phyloP scores from a whole-genome alignment of 2,888 invertebrate species.

The Oxycera nigricornis region DNA sequence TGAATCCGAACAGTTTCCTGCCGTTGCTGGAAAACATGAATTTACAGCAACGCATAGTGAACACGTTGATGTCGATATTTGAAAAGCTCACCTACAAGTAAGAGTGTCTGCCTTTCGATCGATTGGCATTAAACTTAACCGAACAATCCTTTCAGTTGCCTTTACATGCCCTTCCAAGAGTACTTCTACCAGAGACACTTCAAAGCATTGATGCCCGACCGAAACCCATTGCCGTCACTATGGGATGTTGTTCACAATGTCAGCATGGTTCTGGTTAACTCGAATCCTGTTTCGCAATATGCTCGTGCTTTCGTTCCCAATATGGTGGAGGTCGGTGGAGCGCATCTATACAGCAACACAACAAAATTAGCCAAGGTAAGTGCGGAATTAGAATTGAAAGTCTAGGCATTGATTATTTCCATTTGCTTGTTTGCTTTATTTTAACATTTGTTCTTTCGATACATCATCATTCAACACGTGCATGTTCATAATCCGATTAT shows the following conservation, averaged over 20 bases:
- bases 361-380: conserved; percentile 36
- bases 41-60: conserved; percentile 60
- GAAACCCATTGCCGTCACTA: conserved; percentile 54
- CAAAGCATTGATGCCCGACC: conserved; percentile 50
- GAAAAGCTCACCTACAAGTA: conserved; percentile 60
- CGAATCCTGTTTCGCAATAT: conserved; percentile 59
- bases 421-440: neutral
- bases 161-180: conserved; percentile 60
- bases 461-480: neutral
- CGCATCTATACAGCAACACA: conserved; percentile 51
- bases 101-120: neutral
- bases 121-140: neutral
- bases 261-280: conserved; percentile 59
- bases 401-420: neutral
- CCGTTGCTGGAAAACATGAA: conserved; percentile 62
- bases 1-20: conserved; percentile 62
- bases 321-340: conserved; percentile 58
- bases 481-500: too few species aligned
- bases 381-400: neutral
- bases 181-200: conserved; percentile 58
- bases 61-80: conserved; percentile 60
- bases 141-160: conserved; percentile 52
- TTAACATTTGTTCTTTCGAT: neutral
- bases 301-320: conserved; percentile 59
- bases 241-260: conserved; percentile 58